A percentile compares a stretch with the other conserved stretches of the same genome.
Conservation (phyloP, 2,797 vertebrate species). For the Erethizon dorsatum region DNA sequence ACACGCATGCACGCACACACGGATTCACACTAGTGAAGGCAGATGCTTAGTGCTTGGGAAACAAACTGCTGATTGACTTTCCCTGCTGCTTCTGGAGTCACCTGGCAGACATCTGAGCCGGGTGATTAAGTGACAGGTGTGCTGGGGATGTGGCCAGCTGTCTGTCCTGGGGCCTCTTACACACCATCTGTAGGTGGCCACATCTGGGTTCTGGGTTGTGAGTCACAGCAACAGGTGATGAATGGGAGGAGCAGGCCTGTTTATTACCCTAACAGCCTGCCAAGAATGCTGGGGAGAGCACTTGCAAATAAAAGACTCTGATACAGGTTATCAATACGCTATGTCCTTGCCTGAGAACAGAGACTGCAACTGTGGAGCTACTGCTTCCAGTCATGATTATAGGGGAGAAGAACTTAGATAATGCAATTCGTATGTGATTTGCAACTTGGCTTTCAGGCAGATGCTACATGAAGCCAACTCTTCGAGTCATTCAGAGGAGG, state of each 20-base stretch:
- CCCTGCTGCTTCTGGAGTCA: not conserved
- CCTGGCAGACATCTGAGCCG: slow-evolving; percentile 56
- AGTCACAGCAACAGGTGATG: slow-evolving; percentile 44
- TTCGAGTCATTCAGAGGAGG: not conserved
- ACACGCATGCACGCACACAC: not conserved
- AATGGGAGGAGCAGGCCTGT: not conserved
- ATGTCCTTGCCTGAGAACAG: not conserved
- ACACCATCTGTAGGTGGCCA: not conserved
- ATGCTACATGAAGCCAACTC: not conserved
- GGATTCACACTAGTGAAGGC: not conserved
- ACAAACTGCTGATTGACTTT: slow-evolving; percentile 47
- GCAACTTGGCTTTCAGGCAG: not conserved
- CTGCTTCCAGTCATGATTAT: not conserved
- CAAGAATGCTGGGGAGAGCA: not conserved
- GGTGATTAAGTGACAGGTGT: slow-evolving; percentile 64
- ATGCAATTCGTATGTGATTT: slow-evolving; percentile 25
- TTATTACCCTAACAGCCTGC: not conserved
- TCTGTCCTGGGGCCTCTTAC: slow-evolving; percentile 5
- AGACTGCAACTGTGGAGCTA: not conserved
- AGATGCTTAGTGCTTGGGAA: slow-evolving; percentile 50
- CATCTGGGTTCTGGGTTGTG: not conserved
- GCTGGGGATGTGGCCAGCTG: not conserved
- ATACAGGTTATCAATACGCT: not conserved
- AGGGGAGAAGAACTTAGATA: not conserved
- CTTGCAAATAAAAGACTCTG: not conserved